A percentile compares a stretch with the other conserved stretches of the same genome.
These are phyloP conservation scores for Poecilia wingei DNA, from an alignment of 2,797 vertebrate species.

Conservation along the genomic window DNA sequence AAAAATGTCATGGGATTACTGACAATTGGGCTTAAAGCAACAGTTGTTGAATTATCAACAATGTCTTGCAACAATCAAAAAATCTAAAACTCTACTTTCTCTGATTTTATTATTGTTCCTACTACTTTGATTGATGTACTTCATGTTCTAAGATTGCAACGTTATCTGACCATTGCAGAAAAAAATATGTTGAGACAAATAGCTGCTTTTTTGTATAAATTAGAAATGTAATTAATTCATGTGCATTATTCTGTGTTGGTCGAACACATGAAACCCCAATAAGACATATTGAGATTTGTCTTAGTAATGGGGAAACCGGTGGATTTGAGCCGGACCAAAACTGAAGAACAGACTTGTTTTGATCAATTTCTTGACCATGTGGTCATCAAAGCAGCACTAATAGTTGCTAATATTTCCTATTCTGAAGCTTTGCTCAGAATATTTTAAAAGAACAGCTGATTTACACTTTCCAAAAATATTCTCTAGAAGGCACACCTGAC, in stretches of 20 bases:
- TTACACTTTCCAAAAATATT: neutral
- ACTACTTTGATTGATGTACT: neutral
- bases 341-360: neutral
- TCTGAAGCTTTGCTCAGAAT: neutral
- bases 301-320: no score
- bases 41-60: neutral
- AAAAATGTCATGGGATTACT: neutral
- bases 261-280: neutral
- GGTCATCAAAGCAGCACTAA: neutral
- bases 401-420: neutral
- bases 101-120: neutral
- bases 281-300: neutral
- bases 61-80: neutral
- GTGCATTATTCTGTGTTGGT: neutral
- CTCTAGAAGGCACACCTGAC: neutral
- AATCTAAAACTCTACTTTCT: neutral
- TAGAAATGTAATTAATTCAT: neutral
- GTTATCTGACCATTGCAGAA: neutral
- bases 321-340: neutral
- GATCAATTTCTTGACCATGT: neutral
- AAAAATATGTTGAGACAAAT: neutral
- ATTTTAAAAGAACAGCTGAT: neutral
- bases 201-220: neutral
- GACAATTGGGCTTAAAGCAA: neutral
- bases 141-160: neutral